These are phyloP conservation scores for Phalacrocorax pelagicus DNA, from an alignment of 2,113 vertebrate species.

Conservation along the genomic window DNA sequence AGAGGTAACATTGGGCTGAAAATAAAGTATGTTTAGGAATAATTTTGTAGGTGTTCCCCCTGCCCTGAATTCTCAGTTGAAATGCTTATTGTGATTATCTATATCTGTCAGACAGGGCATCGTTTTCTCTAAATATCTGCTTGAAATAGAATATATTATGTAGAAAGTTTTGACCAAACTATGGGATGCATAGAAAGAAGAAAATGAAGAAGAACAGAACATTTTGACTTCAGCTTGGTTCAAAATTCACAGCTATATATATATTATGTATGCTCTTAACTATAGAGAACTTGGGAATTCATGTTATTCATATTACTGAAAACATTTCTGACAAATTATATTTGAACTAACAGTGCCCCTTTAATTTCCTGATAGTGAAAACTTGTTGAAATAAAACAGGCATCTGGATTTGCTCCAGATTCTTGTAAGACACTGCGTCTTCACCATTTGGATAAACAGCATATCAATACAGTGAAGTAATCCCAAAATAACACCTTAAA, in stretches of 20 bases:
- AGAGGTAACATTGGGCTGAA: not conserved
- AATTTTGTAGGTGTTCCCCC: not conserved
- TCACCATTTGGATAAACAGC: constrained; percentile 28
- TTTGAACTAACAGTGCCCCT: not conserved
- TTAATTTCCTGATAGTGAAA: constrained; percentile 15
- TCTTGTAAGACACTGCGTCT: not conserved
- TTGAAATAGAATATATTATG: not conserved
- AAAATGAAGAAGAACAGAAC: not conserved
- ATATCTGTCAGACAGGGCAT: not conserved
- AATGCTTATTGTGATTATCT: not conserved
- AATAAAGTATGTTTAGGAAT: not conserved
- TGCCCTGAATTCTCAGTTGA: not conserved
- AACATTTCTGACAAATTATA: not conserved
- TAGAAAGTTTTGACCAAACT: not conserved
- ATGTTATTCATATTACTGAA: not conserved
- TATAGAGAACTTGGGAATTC: not conserved
- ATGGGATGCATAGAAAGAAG: not conserved
- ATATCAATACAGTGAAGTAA: constrained; percentile 38
- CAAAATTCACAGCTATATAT: not conserved
- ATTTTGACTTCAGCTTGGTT: not conserved
- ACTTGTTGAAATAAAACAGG: constrained; percentile 54
- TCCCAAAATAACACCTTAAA: constrained; percentile 25
- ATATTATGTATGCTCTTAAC: not conserved
- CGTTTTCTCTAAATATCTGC: not conserved
- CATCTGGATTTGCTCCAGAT: constrained; percentile 14